A percentile compares a stretch with the other conserved stretches of the same genome.
phyloP scores from a whole-genome alignment of 1,140 invertebrate genomes.

The Hyposmocoma kahamanoa region DNA sequence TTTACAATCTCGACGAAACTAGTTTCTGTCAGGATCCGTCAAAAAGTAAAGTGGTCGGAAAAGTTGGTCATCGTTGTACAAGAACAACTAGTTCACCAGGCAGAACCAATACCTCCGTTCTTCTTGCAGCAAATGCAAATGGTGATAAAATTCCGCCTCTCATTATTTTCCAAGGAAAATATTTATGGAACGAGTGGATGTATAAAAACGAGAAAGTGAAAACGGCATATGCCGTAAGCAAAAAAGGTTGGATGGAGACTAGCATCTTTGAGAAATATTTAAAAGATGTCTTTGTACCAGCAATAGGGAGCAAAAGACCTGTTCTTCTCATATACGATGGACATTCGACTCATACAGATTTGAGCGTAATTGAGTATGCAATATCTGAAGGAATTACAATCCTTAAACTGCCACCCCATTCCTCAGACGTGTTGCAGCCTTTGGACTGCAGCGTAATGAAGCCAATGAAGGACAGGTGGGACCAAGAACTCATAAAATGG shows the following conservation, averaged over 20 bases:
- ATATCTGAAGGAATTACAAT: background rate
- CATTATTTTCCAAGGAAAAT: no score
- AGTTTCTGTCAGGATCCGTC: no score
- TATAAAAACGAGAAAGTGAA: background rate
- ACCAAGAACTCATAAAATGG: background rate
- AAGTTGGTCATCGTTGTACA: no score
- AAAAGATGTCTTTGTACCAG: background rate
- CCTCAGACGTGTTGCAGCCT: background rate
- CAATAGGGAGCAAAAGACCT: background rate
- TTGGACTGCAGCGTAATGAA: background rate
- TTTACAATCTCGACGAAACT: no score
- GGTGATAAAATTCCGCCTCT: no score
- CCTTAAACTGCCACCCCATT: background rate
- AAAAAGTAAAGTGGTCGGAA: no score
- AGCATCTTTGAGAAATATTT: background rate
- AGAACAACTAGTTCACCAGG: no score
- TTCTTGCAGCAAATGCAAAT: no score
- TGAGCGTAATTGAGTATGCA: background rate
- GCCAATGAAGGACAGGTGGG: background rate
- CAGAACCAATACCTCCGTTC: no score
- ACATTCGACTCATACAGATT: background rate
- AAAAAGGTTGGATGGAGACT: background rate
- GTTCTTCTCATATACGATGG: background rate
- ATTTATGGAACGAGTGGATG: no score
- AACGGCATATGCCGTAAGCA: background rate